Percentiles rank a stretch among this genome's conserved stretches.
Conservation (phyloP, 2,888 invertebrate species). For the Pimpla rufipes region DNA sequence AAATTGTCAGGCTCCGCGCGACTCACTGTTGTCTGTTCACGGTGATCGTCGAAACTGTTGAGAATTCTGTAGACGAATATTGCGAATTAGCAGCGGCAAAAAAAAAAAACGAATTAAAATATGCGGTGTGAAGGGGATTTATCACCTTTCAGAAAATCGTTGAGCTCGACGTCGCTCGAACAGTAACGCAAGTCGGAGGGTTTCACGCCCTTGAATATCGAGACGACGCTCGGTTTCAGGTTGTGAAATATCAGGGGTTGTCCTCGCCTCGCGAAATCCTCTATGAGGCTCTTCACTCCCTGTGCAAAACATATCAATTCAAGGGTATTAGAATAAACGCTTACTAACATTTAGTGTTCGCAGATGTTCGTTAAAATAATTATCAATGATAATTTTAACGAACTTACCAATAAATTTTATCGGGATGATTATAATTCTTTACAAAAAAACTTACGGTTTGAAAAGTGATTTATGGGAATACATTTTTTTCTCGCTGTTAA, state of each 20-base stretch:
- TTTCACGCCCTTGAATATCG: conserved; percentile 87
- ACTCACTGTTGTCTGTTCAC: conserved; percentile 72
- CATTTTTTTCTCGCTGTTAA: too few species aligned
- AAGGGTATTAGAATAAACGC: not conserved
- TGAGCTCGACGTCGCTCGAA: conserved; percentile 86
- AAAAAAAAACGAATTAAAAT: conserved; percentile 14
- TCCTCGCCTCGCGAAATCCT: conserved; percentile 87
- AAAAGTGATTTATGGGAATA: too few species aligned
- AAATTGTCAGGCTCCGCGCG: conserved; percentile 22
- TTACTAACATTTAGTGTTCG: not conserved
- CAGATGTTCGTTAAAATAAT: too few species aligned
- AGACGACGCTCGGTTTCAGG: conserved; percentile 87
- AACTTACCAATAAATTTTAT: too few species aligned
- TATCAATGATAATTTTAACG: too few species aligned
- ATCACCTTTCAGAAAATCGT: conserved; percentile 86
- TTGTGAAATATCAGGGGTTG: conserved; percentile 88
- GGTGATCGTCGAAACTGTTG: conserved; percentile 70
- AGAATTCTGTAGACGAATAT: conserved; percentile 72
- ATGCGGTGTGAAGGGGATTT: conserved; percentile 1
- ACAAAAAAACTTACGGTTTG: too few species aligned
- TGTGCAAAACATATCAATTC: conserved; percentile 79
- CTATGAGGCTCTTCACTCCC: conserved; percentile 88
- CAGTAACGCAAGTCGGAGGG: conserved; percentile 87
- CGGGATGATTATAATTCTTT: too few species aligned
- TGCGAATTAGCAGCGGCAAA: not conserved